Conservation (phyloP, 2,888 invertebrate species). For the Chelonus formosanus region DNA sequence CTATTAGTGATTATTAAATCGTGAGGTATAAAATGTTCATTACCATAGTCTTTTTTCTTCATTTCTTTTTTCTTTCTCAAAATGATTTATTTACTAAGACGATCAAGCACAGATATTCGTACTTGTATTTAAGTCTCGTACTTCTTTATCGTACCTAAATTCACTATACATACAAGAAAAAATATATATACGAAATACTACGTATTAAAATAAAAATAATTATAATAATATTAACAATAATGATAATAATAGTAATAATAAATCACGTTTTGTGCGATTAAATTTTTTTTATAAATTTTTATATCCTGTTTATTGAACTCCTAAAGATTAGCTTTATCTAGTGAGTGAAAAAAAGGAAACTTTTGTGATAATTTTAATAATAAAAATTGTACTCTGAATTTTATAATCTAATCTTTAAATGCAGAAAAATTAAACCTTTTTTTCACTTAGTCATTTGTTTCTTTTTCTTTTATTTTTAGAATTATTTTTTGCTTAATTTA, state of each 20-base stretch:
- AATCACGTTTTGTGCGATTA: slow-evolving; percentile 55
- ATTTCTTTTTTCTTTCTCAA: too few relatives aligned
- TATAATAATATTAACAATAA: not conserved
- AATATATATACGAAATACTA: slow-evolving; percentile 46
- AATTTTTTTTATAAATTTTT: slow-evolving; percentile 5
- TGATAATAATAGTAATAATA: slow-evolving; percentile 36
- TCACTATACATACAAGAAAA: slow-evolving; percentile 48
- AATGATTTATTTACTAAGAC: slow-evolving; percentile 3
- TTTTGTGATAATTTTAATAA: too few relatives aligned
- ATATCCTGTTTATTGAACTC: slow-evolving; percentile 39
- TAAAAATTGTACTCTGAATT: too few relatives aligned
- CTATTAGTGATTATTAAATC: slow-evolving; percentile 49
- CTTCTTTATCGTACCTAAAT: slow-evolving; percentile 51
- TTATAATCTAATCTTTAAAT: too few relatives aligned
- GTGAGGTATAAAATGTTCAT: slow-evolving; percentile 30
- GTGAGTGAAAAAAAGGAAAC: not conserved
- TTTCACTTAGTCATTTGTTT: not conserved
- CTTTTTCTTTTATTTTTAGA: not conserved
- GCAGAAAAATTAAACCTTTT: too few relatives aligned
- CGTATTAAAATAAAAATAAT: slow-evolving; percentile 33
- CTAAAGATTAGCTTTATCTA: slow-evolving; percentile 36
- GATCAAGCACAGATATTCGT: slow-evolving; percentile 46
- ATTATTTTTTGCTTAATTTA: slow-evolving; percentile 30
- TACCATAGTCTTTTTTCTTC: too few relatives aligned
- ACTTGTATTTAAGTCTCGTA: slow-evolving; percentile 53